Evolutionary conservation across 1,140 invertebrate species (phyloP).

Genomic region (Drosophila micromelanica): DNA sequence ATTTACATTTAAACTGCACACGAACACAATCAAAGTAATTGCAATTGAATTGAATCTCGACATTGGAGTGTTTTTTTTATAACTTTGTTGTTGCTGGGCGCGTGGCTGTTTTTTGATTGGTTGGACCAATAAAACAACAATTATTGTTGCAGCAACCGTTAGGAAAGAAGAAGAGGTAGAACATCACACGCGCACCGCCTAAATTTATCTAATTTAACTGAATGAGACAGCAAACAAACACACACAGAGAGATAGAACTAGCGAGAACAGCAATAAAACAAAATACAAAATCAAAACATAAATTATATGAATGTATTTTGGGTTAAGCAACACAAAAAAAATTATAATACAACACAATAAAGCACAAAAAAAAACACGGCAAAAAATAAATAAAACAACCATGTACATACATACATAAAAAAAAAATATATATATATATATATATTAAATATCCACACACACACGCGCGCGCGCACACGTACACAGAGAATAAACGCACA

Average conservation of each 20-base stretch:
- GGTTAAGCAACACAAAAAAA: conserved; percentile 33
- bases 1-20: conserved; percentile 18
- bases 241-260: conserved; percentile 15
- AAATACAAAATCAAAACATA: conserved; percentile 19
- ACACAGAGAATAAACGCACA: conserved; percentile 36
- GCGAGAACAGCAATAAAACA: conserved; percentile 5
- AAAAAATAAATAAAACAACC: conserved; percentile 42
- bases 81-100: conserved; percentile 4
- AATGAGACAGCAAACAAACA: conserved; percentile 24
- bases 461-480: conserved; percentile 12
- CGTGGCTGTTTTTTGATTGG: conserved; percentile 21
- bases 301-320: conserved; percentile 15
- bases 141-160: neutral
- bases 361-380: conserved; percentile 13
- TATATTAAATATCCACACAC: conserved; percentile 7
- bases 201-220: conserved; percentile 43
- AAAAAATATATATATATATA: conserved; percentile 10
- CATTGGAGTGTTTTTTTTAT: conserved; percentile 6
- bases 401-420: conserved; percentile 38
- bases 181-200: conserved; percentile 22
- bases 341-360: conserved; percentile 31
- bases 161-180: conserved; percentile 16
- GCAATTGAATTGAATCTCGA: conserved; percentile 29
- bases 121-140: conserved; percentile 8
- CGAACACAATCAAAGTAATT: neutral